Base-by-base conservation (phyloP, 2,888 invertebrate genomes). In the Cepaea hortensis region DNA sequence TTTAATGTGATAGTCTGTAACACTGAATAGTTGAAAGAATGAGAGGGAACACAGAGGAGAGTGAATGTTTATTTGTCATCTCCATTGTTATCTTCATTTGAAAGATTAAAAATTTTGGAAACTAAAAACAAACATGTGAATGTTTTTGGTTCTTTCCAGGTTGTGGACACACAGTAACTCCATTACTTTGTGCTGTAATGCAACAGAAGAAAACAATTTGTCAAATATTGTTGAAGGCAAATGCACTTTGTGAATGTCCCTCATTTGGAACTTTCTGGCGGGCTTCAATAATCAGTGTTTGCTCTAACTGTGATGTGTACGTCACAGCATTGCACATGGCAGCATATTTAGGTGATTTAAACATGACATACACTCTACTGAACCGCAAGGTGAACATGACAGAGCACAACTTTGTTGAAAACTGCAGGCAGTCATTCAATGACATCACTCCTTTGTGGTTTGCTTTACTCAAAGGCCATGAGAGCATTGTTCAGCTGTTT, bases 401-500 rank as follows among this genome's bases (percentile, higher is more conserved):
- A 68, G 88, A 84, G 13, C 76, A 70, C 23, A 73, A 79, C 23
- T 55, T 84, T 77, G 75, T 70, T 48, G 80, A 88, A 73, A 85
- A 79, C 55, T 73, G 77, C 55, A 77, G 35, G 13, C 65, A 72
- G 18, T 81, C 81, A 46, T 86, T 83, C 35, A 87, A 87, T 72
- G 88, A 88, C 48, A 87, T 88, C 68, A 86, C 88, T 65, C 88
- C 88, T 62, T 70, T 88, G 79, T 88, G 88, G 88, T 84, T 88
- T 70, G 87, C 87, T 1, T 50, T 88, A 68, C 84, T 88, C 0
- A 73, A 85, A 86, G 88, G 88, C 4, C 85, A 87, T 62, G 84
- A 73, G 9, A 70, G 48, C 20, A 84, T 84, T 62, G 84, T 88
- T 46, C 87, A 87, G 82, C 46, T 86, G 4, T 84, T 88, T 81